Evolutionary conservation across 2,888 invertebrate species (phyloP), one percentile per base, ranked within the genome.

Genomic region (Melanostoma mellinum): DNA sequence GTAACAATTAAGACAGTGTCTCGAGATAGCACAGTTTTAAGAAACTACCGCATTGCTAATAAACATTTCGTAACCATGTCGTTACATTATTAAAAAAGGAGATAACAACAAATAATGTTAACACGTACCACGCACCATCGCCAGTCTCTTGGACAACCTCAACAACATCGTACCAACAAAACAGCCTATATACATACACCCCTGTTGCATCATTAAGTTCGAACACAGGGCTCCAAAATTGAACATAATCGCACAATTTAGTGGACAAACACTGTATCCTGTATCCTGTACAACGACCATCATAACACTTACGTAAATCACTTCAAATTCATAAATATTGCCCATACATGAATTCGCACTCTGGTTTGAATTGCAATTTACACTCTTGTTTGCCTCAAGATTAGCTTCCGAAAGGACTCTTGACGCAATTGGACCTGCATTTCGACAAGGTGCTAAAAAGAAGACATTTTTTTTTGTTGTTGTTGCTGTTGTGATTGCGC

Each of bases 301-400:
- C 60, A 79, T 84, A 84, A 84, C 84, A 84, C 79, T 84, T 84
- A 71, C 79, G 69, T 84, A 84, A 84, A 84, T 84, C 74, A 84
- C 79, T 71, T 79, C 84, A 79, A 79, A 84, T 79, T 84, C 84
- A 84, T 84, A 84, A 84, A 84, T 84, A 84, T 75, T 67, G 55
- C 58, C 71, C 20, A 36, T 79, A 84, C 84, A 84, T 74, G 79
- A 79, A 75, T 84, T 84, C 84, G 79, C 84, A 84, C 79, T 79
- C 53, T 44, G 78, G 40, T 32, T 42, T 53, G 35, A 52, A 71
- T 60, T 65, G 65, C 84, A 84, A 84, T 84, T 84, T 84, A 84
- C 84, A 84, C 79, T 75, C 79, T 84, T 79, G 84, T 84, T 75
- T 75, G 84, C 74, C 79, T 60, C 67, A 42, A 81, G 79, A 79